Percentiles rank a stretch among this genome's conserved stretches.
These are phyloP conservation scores for Lagorchestes hirsutus DNA, from an alignment of 2,797 vertebrate species.

Conservation along the genomic window DNA sequence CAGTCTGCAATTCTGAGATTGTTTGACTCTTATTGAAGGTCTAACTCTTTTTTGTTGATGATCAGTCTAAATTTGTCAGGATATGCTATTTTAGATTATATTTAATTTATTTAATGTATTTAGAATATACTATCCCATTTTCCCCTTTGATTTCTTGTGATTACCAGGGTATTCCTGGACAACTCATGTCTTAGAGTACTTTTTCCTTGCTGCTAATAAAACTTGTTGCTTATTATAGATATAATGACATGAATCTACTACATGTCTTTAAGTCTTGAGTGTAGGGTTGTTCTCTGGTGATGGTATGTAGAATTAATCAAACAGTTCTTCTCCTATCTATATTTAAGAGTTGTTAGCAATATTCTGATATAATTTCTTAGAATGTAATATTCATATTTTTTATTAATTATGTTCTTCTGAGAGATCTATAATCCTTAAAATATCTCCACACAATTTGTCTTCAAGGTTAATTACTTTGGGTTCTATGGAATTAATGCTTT, in stretches of 20 bases:
- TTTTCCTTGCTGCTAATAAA: background rate
- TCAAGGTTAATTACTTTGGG: background rate
- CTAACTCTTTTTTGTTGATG: background rate
- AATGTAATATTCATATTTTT: background rate
- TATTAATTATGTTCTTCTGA: background rate
- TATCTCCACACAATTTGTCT: background rate
- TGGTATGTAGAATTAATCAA: background rate
- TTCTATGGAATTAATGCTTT: background rate
- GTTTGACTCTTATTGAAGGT: background rate
- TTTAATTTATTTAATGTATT: background rate
- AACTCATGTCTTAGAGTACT: background rate
- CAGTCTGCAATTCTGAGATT: background rate
- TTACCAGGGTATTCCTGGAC: background rate
- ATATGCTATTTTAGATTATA: background rate
- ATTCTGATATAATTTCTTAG: background rate
- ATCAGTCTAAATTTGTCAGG: background rate
- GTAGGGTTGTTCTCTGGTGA: background rate
- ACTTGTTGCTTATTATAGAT: background rate
- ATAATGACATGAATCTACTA: background rate
- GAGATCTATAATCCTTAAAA: background rate
- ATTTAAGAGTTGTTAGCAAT: background rate
- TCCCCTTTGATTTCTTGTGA: background rate
- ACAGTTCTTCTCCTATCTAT: background rate
- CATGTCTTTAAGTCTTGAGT: background rate
- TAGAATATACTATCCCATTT: background rate